phyloP scores from a whole-genome alignment of 2,797 vertebrate species.

The Falco berigora region DNA sequence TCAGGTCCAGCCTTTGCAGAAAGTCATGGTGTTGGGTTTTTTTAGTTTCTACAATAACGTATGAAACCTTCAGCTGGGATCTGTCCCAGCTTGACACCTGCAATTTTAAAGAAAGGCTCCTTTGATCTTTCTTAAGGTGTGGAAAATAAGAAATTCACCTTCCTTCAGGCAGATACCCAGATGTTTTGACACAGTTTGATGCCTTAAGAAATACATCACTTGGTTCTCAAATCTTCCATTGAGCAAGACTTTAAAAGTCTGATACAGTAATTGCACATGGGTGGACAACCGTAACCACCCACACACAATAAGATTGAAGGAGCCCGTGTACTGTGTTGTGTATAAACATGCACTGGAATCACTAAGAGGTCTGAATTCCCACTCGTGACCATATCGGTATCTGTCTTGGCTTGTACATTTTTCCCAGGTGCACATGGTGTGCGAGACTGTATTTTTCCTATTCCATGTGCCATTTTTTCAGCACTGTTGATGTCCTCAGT shows the following conservation, averaged over 20 bases:
- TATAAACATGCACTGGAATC: not conserved
- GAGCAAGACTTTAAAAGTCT: not conserved
- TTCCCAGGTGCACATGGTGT: not conserved
- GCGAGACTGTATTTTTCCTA: not conserved
- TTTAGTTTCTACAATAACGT: not conserved
- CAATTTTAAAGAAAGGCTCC: not conserved
- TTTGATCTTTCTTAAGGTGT: not conserved
- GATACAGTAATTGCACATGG: not conserved
- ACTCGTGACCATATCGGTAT: not conserved
- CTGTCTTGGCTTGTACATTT: not conserved
- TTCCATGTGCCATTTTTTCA: not conserved
- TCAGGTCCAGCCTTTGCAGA: not conserved
- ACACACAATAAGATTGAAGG: not conserved
- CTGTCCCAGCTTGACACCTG: not conserved
- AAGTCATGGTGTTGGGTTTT: not conserved
- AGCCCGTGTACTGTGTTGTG: not conserved
- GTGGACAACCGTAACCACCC: not conserved
- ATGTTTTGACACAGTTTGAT: not conserved
- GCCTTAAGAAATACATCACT: not conserved
- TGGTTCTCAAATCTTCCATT: not conserved
- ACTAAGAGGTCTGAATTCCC: not conserved
- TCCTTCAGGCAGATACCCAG: not conserved
- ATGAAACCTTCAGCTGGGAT: not conserved
- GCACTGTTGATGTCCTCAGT: not conserved
- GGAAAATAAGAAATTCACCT: not conserved